Percentiles rank a stretch among this genome's conserved stretches.
Conservation (phyloP, 2,797 vertebrate genomes). For the Hafferia zeledoni region DNA sequence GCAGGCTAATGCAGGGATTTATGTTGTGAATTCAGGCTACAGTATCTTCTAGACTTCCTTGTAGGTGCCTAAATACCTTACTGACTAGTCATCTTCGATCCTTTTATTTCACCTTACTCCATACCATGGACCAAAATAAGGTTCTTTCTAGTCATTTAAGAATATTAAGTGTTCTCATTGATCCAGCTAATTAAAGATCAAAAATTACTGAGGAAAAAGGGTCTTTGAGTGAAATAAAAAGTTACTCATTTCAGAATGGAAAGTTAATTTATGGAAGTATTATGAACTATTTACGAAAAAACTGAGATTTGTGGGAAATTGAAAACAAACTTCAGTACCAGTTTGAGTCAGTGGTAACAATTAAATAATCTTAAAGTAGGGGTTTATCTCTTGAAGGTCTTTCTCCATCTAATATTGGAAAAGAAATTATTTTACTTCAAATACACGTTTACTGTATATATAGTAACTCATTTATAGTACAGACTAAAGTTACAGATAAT, state of each 20-base stretch:
- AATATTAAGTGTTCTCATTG: neutral
- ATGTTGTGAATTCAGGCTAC: neutral
- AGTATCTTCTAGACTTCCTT: neutral
- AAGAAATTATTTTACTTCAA: neutral
- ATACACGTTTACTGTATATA: neutral
- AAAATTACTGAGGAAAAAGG: neutral
- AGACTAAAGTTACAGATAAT: neutral
- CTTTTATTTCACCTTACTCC: neutral
- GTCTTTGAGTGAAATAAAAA: neutral
- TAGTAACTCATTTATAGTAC: neutral
- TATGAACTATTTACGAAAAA: neutral
- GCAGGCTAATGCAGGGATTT: neutral
- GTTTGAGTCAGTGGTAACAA: neutral
- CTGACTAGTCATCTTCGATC: neutral
- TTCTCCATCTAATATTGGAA: neutral
- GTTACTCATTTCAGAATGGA: neutral
- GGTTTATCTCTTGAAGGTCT: neutral
- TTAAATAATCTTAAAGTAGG: neutral
- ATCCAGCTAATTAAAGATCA: neutral
- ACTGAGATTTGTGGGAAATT: neutral
- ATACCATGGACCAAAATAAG: neutral
- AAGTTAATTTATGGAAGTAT: neutral
- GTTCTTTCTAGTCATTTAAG: neutral
- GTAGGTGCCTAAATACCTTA: neutral
- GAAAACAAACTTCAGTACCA: neutral